Base-by-base conservation (phyloP, 2,797 vertebrate species). In the Pantherophis vulpinus region DNA sequence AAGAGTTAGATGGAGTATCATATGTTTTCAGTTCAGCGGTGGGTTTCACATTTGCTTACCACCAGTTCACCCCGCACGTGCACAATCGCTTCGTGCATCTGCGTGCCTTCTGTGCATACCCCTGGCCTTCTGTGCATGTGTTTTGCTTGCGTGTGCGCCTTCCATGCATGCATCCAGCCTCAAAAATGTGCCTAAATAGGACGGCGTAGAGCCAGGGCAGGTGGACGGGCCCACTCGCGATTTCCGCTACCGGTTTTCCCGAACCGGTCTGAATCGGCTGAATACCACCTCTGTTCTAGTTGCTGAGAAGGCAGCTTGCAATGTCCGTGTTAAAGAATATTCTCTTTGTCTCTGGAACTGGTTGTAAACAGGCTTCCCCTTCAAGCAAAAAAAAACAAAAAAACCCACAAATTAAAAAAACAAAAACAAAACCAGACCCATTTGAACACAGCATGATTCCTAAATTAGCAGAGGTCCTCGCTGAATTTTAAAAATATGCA, bases 81-180 rank as follows among this genome's bases (percentile, higher is more conserved):
- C 51, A 54, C 9, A 54, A 1, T 54, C 51, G 1, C 51, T 54
- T 54, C 51, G 51, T 54, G 9, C 9, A 10, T 9, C 1, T 54
- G 51, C 1, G 1, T 54, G 9, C 51, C 51, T 54, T 54, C 51
- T 10, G 51, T 54, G 51, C 51, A 54, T 54, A 3, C 51, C 0
- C 51, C 51, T 54, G 51, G 51, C 51, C 51, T 54, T 54, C 9
- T 54, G 51, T 9, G 9, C 51, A 9, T 54, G 51, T 54, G 51
- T 10, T 54, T 54, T 54, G 51, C 8, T 54, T 10, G 51, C 0
- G 0, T 1, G 1, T 1, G 1, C 1, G 0, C 51, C 51, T 51
- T 51, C 51, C 51, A 51, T 51, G 5, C 47, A 51, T 51, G 47
- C 7, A 7, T 4, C 47, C 5, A 4, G 47, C 47, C 47, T 51